A percentile compares a stretch with the other conserved stretches of the same genome.
phyloP scores from a whole-genome alignment of 2,888 invertebrate genomes.

The Cheilosia scutellata region DNA sequence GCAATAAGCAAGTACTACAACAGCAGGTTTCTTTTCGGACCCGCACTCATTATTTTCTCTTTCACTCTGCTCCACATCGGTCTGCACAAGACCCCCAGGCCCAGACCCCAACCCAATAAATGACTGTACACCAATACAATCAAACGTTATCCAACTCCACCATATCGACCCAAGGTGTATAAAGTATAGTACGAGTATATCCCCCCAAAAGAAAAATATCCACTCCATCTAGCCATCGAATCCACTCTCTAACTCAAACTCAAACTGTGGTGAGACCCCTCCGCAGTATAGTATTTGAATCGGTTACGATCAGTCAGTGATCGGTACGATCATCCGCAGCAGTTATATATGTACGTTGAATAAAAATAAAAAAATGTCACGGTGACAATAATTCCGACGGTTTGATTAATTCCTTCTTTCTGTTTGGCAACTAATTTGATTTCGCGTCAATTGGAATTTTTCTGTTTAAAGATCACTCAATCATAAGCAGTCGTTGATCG shows the following conservation, averaged over 20 bases:
- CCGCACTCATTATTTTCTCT: slow-evolving; percentile 61
- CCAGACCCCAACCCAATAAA: background rate
- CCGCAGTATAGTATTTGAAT: slow-evolving; percentile 65
- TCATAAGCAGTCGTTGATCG: background rate
- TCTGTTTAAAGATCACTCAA: slow-evolving; percentile 21
- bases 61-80: slow-evolving; percentile 18
- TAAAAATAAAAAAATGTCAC: slow-evolving; percentile 7
- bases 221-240: slow-evolving; percentile 12
- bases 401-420: background rate
- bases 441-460: slow-evolving; percentile 47
- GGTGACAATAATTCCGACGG: slow-evolving; percentile 42
- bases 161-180: slow-evolving; percentile 14
- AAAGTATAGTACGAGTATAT: background rate
- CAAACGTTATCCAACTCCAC: slow-evolving; percentile 23
- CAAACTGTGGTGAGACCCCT: slow-evolving; percentile 50
- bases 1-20: slow-evolving; percentile 14
- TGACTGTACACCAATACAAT: slow-evolving; percentile 1
- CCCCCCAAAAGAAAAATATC: slow-evolving; percentile 36
- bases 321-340: slow-evolving; percentile 54
- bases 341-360: slow-evolving; percentile 19
- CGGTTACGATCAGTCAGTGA: slow-evolving; percentile 70
- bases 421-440: slow-evolving; percentile 18
- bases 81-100: slow-evolving; percentile 11
- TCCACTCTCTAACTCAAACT: slow-evolving; percentile 56
- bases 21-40: slow-evolving; percentile 57